Percentiles rank a stretch among this genome's conserved stretches.
Evolutionary conservation across 2,113 vertebrate species (phyloP).

Genomic region (Himantopus leucocephalus): DNA sequence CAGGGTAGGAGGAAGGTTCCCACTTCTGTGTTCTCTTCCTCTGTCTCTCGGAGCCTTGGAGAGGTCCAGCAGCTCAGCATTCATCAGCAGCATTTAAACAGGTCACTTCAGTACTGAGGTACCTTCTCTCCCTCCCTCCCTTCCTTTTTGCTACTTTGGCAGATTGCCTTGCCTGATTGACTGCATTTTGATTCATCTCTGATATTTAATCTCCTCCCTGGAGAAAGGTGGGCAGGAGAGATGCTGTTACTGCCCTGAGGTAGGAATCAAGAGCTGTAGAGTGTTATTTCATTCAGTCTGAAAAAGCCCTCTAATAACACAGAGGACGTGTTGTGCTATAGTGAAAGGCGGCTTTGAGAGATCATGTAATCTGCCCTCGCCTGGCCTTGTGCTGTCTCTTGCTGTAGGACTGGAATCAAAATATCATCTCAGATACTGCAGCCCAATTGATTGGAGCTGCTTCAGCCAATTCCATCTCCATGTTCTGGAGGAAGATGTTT

Average conservation of each 20-base stretch:
- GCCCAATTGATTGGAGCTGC: not conserved
- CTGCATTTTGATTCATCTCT: conserved; percentile 18
- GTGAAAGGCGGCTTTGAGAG: conserved; percentile 63
- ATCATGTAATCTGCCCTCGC: conserved; percentile 47
- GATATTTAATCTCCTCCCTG: conserved; percentile 39
- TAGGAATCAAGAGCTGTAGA: conserved; percentile 46
- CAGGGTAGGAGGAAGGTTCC: not conserved
- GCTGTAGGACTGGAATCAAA: conserved; percentile 47
- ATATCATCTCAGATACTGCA: conserved; percentile 31
- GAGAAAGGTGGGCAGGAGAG: conserved; percentile 45
- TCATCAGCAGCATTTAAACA: not conserved
- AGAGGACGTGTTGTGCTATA: conserved; percentile 54
- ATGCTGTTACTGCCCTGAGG: conserved; percentile 30
- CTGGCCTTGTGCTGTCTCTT: conserved; percentile 33
- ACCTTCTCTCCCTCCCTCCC: not conserved
- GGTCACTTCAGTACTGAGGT: not conserved
- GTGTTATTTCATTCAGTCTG: conserved; percentile 53
- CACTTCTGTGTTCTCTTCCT: not conserved
- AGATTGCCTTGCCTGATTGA: conserved; percentile 31
- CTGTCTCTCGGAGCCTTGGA: not conserved
- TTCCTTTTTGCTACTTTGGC: conserved; percentile 16
- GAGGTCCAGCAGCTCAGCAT: not conserved
- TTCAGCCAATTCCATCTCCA: not conserved
- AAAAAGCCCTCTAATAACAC: conserved; percentile 45
- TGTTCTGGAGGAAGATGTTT: not conserved